Evolutionary conservation across 2,113 vertebrate genomes (phyloP).

Genomic region (Nesogale talazaci): DNA sequence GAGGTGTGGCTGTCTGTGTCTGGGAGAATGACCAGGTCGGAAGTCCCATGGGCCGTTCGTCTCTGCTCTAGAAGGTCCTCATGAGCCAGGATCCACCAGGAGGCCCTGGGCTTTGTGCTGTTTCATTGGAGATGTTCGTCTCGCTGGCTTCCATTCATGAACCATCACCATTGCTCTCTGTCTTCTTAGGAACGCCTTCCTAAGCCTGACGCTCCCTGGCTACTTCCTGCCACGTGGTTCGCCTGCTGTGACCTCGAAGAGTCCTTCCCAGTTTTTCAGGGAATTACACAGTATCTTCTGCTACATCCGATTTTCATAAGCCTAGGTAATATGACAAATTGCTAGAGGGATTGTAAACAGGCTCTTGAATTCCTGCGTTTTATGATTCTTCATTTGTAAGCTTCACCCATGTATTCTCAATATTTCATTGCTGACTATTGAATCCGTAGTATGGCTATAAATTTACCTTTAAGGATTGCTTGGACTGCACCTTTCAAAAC

Average conservation of each 20-base stretch:
- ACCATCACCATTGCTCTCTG: slow-evolving; percentile 21
- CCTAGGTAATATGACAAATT: slow-evolving; percentile 83
- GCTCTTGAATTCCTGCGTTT: neutral
- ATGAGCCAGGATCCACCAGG: neutral
- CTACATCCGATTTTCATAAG: slow-evolving; percentile 81
- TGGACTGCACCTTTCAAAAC: neutral
- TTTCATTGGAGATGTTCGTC: neutral
- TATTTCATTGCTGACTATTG: neutral
- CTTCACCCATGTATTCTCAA: slow-evolving; percentile 11
- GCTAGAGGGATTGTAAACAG: neutral
- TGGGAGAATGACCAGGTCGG: neutral
- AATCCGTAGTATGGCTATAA: neutral
- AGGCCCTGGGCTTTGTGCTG: neutral
- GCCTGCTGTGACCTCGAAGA: slow-evolving; percentile 88
- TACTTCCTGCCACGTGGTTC: slow-evolving; percentile 85
- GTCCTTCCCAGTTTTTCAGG: slow-evolving; percentile 85
- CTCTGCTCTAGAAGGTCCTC: neutral
- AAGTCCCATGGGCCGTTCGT: neutral
- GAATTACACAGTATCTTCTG: slow-evolving; percentile 84
- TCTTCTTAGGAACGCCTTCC: slow-evolving; percentile 79
- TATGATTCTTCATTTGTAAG: slow-evolving; percentile 15
- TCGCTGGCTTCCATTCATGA: slow-evolving; percentile 25
- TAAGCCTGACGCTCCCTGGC: slow-evolving; percentile 86
- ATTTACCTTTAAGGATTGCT: neutral
- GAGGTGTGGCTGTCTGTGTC: neutral